A percentile compares a stretch with the other conserved stretches of the same genome.
Conservation (phyloP, 1,140 invertebrate genomes). For the Brachionus angularis region DNA sequence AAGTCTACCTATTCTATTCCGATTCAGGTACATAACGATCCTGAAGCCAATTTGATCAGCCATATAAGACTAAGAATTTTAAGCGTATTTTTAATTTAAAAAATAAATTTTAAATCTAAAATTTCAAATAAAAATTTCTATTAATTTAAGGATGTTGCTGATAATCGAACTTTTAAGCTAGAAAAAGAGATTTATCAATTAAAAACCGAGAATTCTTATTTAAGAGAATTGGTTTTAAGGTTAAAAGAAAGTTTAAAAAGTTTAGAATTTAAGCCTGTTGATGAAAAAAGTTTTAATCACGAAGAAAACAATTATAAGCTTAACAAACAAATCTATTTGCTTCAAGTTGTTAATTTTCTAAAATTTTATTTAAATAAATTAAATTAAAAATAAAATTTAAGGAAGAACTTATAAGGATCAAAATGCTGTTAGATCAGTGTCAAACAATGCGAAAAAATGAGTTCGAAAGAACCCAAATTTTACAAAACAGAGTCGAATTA, state of each 20-base stretch:
- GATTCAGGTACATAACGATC: conserved; percentile 4
- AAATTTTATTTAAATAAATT: not conserved
- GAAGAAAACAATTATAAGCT: conserved; percentile 16
- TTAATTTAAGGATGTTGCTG: not conserved
- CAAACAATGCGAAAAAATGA: conserved; percentile 41
- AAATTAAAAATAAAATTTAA: not conserved
- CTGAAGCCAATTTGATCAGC: not conserved
- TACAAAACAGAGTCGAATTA: conserved; percentile 25
- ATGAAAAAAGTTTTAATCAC: not conserved
- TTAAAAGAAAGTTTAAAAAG: conserved; percentile 13
- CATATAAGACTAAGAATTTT: not conserved
- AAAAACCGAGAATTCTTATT: conserved; percentile 14
- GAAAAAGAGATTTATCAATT: conserved; percentile 19
- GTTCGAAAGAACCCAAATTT: conserved; percentile 29
- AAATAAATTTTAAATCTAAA: not conserved
- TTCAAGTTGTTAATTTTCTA: conserved; percentile 1
- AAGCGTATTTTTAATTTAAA: not conserved
- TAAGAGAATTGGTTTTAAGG: not conserved
- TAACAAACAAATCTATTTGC: conserved; percentile 20
- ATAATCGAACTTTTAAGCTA: not conserved
- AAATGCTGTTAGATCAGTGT: conserved; percentile 29
- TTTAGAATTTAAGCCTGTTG: not conserved
- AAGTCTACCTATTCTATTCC: conserved; percentile 9
- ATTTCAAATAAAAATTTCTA: too few species aligned
- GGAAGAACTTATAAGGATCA: conserved; percentile 26